Percentiles rank a stretch among this genome's conserved stretches.
Evolutionary conservation across 2,113 vertebrate species (phyloP).

Genomic region (Urocolius indicus): DNA sequence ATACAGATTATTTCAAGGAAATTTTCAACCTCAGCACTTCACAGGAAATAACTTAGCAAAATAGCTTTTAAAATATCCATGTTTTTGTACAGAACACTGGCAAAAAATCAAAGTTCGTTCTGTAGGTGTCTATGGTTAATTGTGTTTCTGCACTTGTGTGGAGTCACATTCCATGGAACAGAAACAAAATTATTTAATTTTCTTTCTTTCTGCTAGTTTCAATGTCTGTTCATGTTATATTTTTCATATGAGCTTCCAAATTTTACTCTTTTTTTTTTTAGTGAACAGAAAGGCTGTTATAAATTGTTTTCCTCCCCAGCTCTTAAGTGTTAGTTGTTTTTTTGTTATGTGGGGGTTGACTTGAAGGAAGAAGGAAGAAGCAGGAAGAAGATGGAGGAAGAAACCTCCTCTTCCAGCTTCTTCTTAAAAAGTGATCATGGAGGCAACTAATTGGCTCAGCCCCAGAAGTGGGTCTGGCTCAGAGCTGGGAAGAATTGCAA

Average conservation of each 20-base stretch:
- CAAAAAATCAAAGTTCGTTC: not conserved
- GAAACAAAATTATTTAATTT: not conserved
- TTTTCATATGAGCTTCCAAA: not conserved
- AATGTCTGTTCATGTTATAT: not conserved
- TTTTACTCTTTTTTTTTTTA: not conserved
- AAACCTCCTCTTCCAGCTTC: no score
- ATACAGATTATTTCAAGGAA: not conserved
- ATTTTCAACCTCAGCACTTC: not conserved
- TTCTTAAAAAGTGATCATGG: no score
- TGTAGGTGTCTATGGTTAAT: not conserved
- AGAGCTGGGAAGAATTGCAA: no score
- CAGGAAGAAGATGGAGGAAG: no score
- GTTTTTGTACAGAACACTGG: not conserved
- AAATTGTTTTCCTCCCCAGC: not conserved
- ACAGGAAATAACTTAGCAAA: not conserved
- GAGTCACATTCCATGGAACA: not conserved
- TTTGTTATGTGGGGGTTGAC: not conserved
- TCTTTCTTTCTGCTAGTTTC: not conserved
- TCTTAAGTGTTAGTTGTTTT: not conserved
- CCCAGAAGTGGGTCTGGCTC: no score
- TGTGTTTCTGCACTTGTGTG: not conserved
- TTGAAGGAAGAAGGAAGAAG: no score
- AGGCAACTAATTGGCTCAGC: no score
- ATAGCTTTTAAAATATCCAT: not conserved
- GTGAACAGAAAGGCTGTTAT: not conserved